These are phyloP conservation scores for Ephialtes manifestator DNA, from an alignment of 2,888 invertebrate species.

Conservation along the genomic window DNA sequence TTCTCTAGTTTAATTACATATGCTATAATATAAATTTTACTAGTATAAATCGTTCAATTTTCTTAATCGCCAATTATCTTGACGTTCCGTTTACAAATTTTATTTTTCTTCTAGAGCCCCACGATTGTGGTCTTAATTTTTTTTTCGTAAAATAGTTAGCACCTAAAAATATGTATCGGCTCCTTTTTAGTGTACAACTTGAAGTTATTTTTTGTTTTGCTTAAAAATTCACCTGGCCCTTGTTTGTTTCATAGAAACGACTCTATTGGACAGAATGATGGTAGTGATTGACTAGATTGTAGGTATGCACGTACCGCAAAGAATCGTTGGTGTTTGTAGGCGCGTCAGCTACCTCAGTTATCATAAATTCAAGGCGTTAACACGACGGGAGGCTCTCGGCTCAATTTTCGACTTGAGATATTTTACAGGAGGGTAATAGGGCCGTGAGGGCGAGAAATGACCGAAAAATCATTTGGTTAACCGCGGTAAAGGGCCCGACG, in stretches of 20 bases:
- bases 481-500: constrained; percentile 54
- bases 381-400: constrained; percentile 61
- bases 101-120: too few relatives aligned
- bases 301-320: neutral
- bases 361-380: constrained; percentile 65
- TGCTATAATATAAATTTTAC: too few relatives aligned
- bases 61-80: too few relatives aligned
- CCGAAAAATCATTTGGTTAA: constrained; percentile 59
- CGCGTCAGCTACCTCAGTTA: constrained; percentile 30
- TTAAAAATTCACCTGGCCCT: neutral
- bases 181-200: neutral
- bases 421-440: constrained; percentile 49
- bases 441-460: constrained; percentile 52
- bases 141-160: too few relatives aligned
- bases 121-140: too few relatives aligned
- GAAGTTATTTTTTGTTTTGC: neutral
- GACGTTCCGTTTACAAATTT: too few relatives aligned
- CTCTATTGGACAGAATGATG: neutral
- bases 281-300: neutral
- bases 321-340: constrained; percentile 13
- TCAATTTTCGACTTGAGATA: constrained; percentile 52
- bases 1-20: too few relatives aligned
- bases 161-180: neutral
- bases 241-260: neutral
- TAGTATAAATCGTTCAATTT: too few relatives aligned